These are phyloP conservation scores for Leptopilina clavipes DNA, from an alignment of 1,140 invertebrate species.

Conservation along the genomic window DNA sequence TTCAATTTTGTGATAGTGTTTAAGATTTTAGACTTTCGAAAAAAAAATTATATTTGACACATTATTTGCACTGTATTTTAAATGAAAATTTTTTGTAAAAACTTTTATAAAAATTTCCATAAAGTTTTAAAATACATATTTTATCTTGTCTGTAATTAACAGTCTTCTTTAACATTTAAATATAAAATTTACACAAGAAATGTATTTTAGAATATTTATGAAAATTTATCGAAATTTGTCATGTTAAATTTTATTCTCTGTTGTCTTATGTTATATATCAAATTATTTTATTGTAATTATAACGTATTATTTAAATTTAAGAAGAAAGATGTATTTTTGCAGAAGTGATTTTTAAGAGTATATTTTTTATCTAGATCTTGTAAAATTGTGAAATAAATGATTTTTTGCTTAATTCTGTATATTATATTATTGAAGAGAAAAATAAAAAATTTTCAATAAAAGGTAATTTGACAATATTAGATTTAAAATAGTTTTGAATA, in stretches of 20 bases:
- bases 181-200: neutral
- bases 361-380: neutral
- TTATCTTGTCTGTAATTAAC: too few relatives aligned
- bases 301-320: too few relatives aligned
- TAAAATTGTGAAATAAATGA: slow-evolving; percentile 36
- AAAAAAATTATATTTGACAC: neutral
- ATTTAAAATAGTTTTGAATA: too few relatives aligned
- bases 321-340: neutral
- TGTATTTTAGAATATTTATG: too few relatives aligned
- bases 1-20: neutral
- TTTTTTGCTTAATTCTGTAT: slow-evolving; percentile 33
- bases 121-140: too few relatives aligned
- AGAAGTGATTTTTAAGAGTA: neutral
- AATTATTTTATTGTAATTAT: slow-evolving; percentile 9
- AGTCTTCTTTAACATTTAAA: neutral
- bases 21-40: neutral
- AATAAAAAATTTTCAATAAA: slow-evolving; percentile 34
- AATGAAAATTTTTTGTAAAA: too few relatives aligned
- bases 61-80: too few relatives aligned
- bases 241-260: neutral
- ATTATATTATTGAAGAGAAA: neutral
- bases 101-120: too few relatives aligned
- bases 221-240: too few relatives aligned
- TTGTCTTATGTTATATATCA: slow-evolving; percentile 21
- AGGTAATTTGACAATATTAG: too few relatives aligned